These are phyloP conservation scores for Cheirogaleus major DNA, from an alignment of 2,797 vertebrate genomes.

Conservation along the genomic window DNA sequence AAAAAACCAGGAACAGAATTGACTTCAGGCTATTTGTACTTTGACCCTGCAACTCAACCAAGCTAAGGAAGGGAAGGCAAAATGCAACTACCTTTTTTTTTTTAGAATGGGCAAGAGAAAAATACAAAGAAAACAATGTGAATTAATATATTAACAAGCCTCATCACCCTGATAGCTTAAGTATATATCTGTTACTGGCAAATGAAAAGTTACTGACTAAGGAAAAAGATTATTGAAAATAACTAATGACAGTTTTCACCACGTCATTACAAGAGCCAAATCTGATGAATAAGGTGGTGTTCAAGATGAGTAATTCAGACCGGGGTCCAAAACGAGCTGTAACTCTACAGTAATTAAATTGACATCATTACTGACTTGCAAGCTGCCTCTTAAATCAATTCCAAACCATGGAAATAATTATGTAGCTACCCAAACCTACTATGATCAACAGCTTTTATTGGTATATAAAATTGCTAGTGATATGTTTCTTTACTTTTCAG, in stretches of 20 bases:
- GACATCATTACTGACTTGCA: slow-evolving; percentile 78
- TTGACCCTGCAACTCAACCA: not conserved
- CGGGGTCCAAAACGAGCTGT: slow-evolving; percentile 77
- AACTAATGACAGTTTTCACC: slow-evolving; percentile 64
- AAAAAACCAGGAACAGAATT: not conserved
- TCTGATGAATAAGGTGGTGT: slow-evolving; percentile 73
- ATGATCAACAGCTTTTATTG: slow-evolving; percentile 66
- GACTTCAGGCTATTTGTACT: not conserved
- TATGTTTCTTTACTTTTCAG: slow-evolving; percentile 56
- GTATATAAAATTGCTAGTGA: slow-evolving; percentile 63
- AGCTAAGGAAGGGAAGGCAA: not conserved
- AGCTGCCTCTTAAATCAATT: slow-evolving; percentile 77
- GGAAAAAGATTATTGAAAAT: slow-evolving; percentile 65
- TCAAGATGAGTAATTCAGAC: slow-evolving; percentile 71
- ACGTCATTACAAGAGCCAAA: slow-evolving; percentile 64
- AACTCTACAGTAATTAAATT: slow-evolving; percentile 78
- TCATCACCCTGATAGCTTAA: slow-evolving; percentile 8
- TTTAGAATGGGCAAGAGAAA: not conserved
- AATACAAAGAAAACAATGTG: not conserved
- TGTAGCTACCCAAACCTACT: slow-evolving; percentile 56
- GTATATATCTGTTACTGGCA: slow-evolving; percentile 14
- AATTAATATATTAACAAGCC: not conserved
- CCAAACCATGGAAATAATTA: slow-evolving; percentile 71
- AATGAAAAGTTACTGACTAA: slow-evolving; percentile 68
- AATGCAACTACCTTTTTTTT: not conserved